These are phyloP conservation scores for Dinocampus coccinellae DNA, from an alignment of 2,888 invertebrate species.

Conservation along the genomic window DNA sequence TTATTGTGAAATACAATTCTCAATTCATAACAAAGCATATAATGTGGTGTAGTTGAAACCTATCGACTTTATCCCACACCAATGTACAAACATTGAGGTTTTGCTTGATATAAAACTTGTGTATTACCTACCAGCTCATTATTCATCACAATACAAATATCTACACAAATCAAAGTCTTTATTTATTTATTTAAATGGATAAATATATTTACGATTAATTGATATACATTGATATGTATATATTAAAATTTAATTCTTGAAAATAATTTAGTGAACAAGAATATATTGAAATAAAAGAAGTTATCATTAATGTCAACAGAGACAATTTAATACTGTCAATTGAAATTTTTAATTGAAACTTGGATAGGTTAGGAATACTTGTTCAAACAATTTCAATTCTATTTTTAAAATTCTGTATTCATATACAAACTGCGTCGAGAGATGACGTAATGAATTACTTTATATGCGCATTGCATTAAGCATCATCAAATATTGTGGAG, in stretches of 20 bases:
- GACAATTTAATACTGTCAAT: conserved; percentile 10
- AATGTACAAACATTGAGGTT: background rate
- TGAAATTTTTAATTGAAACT: background rate
- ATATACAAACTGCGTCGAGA: background rate
- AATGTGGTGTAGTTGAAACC: background rate
- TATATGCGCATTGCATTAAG: conserved; percentile 49
- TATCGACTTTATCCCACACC: background rate
- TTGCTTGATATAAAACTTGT: background rate
- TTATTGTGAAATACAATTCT: background rate
- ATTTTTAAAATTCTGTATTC: conserved; percentile 28
- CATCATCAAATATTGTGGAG: conserved; percentile 32
- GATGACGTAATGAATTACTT: conserved; percentile 47
- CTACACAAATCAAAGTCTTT: no score
- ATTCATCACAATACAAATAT: no score
- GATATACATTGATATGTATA: no score
- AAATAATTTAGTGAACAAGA: background rate
- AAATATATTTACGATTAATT: no score
- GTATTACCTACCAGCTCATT: no score
- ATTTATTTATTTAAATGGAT: no score
- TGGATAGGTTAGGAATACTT: conserved; percentile 7
- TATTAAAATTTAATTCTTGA: no score
- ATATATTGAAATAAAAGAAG: background rate
- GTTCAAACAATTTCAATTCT: conserved; percentile 30
- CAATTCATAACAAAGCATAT: background rate
- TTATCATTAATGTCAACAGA: background rate